Percentiles rank a stretch among this genome's conserved stretches.
phyloP scores from a whole-genome alignment of 2,888 invertebrate genomes.

The Amblyjoppa fuscipennis region DNA sequence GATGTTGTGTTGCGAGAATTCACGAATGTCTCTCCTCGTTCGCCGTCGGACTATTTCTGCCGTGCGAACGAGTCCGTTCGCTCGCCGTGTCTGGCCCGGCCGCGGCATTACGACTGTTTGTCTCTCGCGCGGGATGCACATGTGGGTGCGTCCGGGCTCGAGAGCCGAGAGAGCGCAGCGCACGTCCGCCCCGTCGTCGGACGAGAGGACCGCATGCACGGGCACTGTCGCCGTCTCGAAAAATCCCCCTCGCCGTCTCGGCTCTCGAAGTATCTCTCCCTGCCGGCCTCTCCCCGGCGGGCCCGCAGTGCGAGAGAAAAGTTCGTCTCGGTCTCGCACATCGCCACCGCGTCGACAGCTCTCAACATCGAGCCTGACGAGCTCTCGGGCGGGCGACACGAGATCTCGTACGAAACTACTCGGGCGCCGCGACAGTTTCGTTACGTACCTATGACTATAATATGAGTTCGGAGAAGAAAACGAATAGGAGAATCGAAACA shows the following conservation, averaged over 20 bases:
- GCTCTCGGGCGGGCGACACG: conserved; percentile 5
- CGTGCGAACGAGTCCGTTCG: conserved; percentile 21
- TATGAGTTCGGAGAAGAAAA: conserved; percentile 47
- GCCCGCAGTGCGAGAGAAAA: conserved; percentile 36
- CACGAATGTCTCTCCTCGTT: conserved; percentile 7
- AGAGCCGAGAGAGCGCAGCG: background rate
- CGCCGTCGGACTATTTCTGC: conserved; percentile 59
- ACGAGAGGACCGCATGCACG: conserved; percentile 30
- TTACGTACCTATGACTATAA: conserved; percentile 51
- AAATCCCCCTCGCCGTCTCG: conserved; percentile 32
- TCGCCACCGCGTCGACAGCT: conserved; percentile 57
- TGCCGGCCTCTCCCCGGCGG: conserved; percentile 8
- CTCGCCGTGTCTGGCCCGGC: background rate
- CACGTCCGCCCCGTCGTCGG: conserved; percentile 38
- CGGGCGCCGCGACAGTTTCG: conserved; percentile 22
- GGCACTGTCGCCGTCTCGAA: conserved; percentile 31
- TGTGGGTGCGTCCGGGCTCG: conserved; percentile 62
- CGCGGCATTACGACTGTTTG: conserved; percentile 63
- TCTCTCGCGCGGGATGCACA: conserved; percentile 62
- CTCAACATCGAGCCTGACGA: conserved; percentile 40
- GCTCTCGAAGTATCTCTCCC: conserved; percentile 8
- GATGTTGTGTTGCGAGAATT: conserved; percentile 6
- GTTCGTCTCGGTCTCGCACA: conserved; percentile 49
- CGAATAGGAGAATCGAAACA: conserved; percentile 44
- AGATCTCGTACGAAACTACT: conserved; percentile 43